phyloP scores from a whole-genome alignment of 2,888 invertebrate genomes.

The Acrobasis repandana region DNA sequence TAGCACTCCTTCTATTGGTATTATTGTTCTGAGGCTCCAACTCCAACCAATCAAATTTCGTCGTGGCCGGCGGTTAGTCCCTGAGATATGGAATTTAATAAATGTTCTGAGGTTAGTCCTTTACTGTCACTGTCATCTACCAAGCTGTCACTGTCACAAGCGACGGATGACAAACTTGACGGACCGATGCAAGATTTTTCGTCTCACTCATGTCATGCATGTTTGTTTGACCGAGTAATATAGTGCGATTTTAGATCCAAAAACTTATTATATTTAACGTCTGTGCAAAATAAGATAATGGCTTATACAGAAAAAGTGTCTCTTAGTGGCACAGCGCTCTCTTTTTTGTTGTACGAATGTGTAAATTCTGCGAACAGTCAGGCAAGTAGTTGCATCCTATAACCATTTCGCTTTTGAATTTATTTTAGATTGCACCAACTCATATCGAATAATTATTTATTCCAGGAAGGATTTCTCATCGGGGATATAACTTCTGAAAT shows the following conservation, averaged over 20 bases:
- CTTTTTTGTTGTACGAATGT: conserved; percentile 87
- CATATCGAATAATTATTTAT: conserved; percentile 20
- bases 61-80: too few species aligned
- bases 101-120: too few species aligned
- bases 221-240: too few species aligned
- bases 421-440: background rate
- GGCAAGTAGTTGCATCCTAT: conserved; percentile 53
- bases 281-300: conserved; percentile 43
- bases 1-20: too few species aligned
- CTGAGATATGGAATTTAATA: too few species aligned
- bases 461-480: conserved; percentile 85
- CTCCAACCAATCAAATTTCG: too few species aligned
- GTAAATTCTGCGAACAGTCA: conserved; percentile 83
- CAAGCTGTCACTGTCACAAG: too few species aligned
- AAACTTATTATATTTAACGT: background rate
- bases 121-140: too few species aligned
- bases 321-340: conserved; percentile 84
- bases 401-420: background rate
- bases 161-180: too few species aligned
- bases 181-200: too few species aligned
- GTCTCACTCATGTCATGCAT: too few species aligned
- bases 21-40: too few species aligned
- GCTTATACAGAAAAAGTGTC: conserved; percentile 79
- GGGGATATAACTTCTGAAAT: conserved; percentile 85
- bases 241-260: background rate